A percentile compares a stretch with the other conserved stretches of the same genome.
Conservation (phyloP, 2,888 invertebrate genomes). For the Nomada goodeniana region DNA sequence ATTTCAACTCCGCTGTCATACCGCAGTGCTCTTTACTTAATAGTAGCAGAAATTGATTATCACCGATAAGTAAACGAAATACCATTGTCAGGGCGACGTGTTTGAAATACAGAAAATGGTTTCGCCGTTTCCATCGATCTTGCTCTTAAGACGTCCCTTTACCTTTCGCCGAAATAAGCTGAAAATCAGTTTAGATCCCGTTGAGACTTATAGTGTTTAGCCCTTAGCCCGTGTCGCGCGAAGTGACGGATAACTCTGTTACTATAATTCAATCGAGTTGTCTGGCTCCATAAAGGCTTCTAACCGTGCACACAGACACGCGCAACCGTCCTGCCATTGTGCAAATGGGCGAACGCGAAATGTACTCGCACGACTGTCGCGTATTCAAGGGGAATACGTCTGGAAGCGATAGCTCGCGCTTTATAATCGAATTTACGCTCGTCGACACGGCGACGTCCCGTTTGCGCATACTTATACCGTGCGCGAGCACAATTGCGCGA, state of each 20-base stretch:
- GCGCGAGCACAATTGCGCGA: not conserved
- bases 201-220: slow-evolving; percentile 61
- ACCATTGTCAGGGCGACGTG: not conserved
- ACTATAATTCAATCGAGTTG: slow-evolving; percentile 77
- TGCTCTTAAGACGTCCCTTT: slow-evolving; percentile 22
- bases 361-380: not conserved
- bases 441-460: not conserved
- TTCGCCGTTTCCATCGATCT: slow-evolving; percentile 43
- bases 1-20: too few relatives aligned
- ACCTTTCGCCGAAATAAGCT: slow-evolving; percentile 43
- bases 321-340: not conserved
- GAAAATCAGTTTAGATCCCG: slow-evolving; percentile 63
- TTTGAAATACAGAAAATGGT: not conserved
- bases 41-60: too few relatives aligned
- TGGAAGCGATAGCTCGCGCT: slow-evolving; percentile 34
- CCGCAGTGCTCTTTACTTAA: too few relatives aligned
- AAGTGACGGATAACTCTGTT: slow-evolving; percentile 75
- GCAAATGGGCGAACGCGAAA: slow-evolving; percentile 1
- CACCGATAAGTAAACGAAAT: not conserved
- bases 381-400: slow-evolving; percentile 3
- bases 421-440: slow-evolving; percentile 38
- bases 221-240: slow-evolving; percentile 52
- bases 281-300: slow-evolving; percentile 74
- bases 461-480: not conserved
- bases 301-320: slow-evolving; percentile 15